Percentiles rank a stretch among this genome's conserved stretches.
Evolutionary conservation across 2,113 vertebrate genomes (phyloP).

Genomic region (Columba livia): DNA sequence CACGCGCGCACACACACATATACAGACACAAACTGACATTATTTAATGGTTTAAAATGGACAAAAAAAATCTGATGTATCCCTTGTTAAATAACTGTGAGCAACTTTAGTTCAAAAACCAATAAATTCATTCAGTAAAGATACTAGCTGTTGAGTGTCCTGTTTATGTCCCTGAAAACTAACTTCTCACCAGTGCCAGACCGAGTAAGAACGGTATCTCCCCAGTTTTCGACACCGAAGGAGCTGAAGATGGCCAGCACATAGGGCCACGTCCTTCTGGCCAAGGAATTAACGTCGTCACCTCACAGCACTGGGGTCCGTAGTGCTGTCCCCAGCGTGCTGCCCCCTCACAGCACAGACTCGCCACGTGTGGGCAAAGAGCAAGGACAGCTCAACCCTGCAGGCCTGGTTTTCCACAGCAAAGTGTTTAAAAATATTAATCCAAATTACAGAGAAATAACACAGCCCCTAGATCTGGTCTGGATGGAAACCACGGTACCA

Average conservation of each 20-base stretch:
- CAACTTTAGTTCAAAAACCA: conserved; percentile 91
- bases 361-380: fast-evolving
- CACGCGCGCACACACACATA: conserved; percentile 67
- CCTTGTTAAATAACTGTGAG: conserved; percentile 95
- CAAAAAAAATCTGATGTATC: conserved; percentile 86
- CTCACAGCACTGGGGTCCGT: fast-evolving
- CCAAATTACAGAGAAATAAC: not conserved
- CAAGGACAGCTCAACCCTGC: not conserved
- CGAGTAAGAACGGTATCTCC: not conserved
- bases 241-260: not conserved
- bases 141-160: conserved; percentile 68
- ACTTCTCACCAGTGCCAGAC: too few relatives aligned
- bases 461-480: not conserved
- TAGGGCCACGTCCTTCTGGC: not conserved
- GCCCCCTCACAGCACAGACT: not conserved
- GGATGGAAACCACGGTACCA: not conserved
- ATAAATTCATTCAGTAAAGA: conserved; percentile 93
- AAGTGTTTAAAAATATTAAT: not conserved
- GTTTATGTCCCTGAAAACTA: conserved; percentile 27
- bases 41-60: conserved; percentile 85
- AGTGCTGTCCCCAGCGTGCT: not conserved
- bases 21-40: conserved; percentile 71
- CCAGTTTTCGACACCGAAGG: fast-evolving
- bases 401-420: not conserved
- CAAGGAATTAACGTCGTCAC: fast-evolving